phyloP scores from a whole-genome alignment of 2,888 invertebrate genomes.

The Lamellibrachia satsuma region DNA sequence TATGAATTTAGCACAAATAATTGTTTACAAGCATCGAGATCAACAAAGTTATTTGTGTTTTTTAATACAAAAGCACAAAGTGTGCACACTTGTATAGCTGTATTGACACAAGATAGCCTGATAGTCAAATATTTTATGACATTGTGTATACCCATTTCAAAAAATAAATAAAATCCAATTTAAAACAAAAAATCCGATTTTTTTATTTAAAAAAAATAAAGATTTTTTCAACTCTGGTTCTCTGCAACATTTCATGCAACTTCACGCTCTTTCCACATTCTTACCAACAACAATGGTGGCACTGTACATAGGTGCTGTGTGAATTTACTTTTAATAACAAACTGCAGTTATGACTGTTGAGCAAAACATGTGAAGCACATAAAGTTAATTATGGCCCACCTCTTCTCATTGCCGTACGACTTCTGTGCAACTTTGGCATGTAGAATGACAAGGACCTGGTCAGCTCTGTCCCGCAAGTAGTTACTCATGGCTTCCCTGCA shows the following conservation, averaged over 20 bases:
- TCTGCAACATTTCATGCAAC: background rate
- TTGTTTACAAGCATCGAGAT: too few species aligned
- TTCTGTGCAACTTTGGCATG: constrained; percentile 99
- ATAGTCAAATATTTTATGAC: too few species aligned
- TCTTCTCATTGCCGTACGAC: constrained; percentile 98
- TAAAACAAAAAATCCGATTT: too few species aligned
- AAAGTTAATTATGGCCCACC: constrained; percentile 65
- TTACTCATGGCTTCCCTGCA: constrained; percentile 91
- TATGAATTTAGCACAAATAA: too few species aligned
- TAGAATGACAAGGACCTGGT: constrained; percentile 80
- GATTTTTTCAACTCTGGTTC: too few species aligned
- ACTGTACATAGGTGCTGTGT: background rate
- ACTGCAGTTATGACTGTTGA: background rate
- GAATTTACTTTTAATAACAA: background rate
- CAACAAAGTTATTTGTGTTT: too few species aligned
- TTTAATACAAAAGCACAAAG: too few species aligned
- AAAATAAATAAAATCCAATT: too few species aligned
- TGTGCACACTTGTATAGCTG: too few species aligned
- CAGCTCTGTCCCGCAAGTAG: constrained; percentile 85
- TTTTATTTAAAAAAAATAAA: too few species aligned
- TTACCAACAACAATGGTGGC: background rate
- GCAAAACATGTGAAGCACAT: background rate
- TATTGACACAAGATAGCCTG: too few species aligned
- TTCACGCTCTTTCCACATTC: background rate
- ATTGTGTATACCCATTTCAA: too few species aligned